phyloP scores from a whole-genome alignment of 2,113 vertebrate species.

The Dendrocopos noguchii region DNA sequence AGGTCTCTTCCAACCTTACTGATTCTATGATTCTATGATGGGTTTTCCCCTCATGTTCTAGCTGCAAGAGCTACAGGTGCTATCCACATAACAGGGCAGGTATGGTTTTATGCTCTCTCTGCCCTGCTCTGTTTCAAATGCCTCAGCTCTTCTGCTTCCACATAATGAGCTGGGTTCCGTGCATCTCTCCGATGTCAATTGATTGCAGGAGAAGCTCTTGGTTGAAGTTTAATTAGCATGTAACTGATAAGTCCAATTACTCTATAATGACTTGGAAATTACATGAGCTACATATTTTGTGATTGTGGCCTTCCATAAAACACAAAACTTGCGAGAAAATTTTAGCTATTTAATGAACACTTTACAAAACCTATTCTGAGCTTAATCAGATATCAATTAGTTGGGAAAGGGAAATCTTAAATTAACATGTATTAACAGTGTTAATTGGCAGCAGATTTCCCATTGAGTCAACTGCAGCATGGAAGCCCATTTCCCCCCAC shows the following conservation, averaged over 20 bases:
- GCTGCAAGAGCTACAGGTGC: not conserved
- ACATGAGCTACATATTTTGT: constrained; percentile 55
- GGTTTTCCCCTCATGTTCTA: not conserved
- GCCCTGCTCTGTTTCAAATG: not conserved
- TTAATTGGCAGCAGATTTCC: constrained; percentile 56
- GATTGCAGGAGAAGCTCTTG: constrained; percentile 65
- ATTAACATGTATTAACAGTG: constrained; percentile 58
- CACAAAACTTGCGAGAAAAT: constrained; percentile 39
- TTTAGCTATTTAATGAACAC: constrained; percentile 62
- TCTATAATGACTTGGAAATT: constrained; percentile 68
- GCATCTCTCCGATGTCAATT: constrained; percentile 43
- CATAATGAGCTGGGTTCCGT: constrained; percentile 41
- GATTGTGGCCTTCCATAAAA: constrained; percentile 56
- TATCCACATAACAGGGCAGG: not conserved
- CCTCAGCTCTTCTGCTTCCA: constrained; percentile 7
- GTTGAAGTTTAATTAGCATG: constrained; percentile 70
- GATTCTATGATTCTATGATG: not conserved
- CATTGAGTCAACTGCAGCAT: not conserved
- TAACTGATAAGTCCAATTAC: constrained; percentile 72
- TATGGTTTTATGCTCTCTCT: not conserved
- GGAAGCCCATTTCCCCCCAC: constrained; percentile 11
- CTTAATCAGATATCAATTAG: constrained; percentile 65
- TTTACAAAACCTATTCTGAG: constrained; percentile 31
- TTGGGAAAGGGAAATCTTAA: constrained; percentile 57
- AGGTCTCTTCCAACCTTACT: too few relatives aligned